These are phyloP conservation scores for Oreochromis spilurus DNA, from an alignment of 2,113 vertebrate genomes.

Conservation along the genomic window DNA sequence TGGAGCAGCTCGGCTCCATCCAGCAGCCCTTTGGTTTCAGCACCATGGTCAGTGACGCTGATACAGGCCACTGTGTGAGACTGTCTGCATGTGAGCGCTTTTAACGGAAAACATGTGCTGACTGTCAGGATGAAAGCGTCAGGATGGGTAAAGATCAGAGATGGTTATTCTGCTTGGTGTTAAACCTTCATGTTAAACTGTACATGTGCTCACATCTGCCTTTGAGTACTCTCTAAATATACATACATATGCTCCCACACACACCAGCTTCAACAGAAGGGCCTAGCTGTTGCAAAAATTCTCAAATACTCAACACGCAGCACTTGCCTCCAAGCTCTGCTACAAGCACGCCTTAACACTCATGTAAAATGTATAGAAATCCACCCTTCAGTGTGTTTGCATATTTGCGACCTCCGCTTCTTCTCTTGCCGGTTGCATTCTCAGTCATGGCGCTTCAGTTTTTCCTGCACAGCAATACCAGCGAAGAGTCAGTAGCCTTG, in stretches of 20 bases:
- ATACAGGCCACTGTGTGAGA: background rate
- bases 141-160: background rate
- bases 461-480: background rate
- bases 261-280: background rate
- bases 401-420: background rate
- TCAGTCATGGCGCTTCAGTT: background rate
- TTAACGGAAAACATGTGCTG: background rate
- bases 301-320: background rate
- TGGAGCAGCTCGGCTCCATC: background rate
- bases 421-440: background rate
- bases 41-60: conserved; percentile 68
- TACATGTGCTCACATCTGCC: background rate
- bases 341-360: background rate
- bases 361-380: background rate
- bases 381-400: background rate
- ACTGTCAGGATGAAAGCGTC: background rate
- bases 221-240: background rate
- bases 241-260: background rate
- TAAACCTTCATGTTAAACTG: background rate
- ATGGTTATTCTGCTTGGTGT: background rate
- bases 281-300: background rate
- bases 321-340: background rate
- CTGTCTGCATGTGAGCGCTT: background rate
- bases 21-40: conserved; percentile 44
- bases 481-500: background rate